Conservation (phyloP, 2,113 vertebrate species). For the Recurvirostra avosetta region DNA sequence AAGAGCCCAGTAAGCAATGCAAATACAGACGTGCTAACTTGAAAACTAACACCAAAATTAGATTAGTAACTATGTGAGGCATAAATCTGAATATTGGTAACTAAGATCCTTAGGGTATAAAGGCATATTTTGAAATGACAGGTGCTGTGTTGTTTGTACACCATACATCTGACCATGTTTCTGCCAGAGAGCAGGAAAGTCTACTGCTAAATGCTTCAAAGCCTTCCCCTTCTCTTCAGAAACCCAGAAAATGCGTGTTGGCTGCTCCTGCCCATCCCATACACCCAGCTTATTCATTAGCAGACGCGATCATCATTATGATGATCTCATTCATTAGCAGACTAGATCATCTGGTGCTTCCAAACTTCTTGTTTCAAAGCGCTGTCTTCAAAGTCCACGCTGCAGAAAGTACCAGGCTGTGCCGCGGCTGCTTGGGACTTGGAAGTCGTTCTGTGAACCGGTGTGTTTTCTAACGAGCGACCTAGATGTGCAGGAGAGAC, state of each 20-base stretch:
- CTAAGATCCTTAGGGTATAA: background rate
- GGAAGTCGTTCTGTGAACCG: background rate
- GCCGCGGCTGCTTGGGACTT: background rate
- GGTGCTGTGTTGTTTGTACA: background rate
- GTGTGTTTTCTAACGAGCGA: background rate
- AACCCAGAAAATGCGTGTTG: background rate
- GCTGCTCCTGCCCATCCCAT: background rate
- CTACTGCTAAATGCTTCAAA: background rate
- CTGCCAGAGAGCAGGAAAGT: background rate
- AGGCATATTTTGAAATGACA: background rate
- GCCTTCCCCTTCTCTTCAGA: background rate
- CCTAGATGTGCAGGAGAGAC: background rate
- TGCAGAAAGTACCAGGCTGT: background rate
- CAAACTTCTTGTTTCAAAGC: background rate
- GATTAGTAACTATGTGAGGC: background rate
- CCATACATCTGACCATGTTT: background rate
- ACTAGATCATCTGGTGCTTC: conserved; percentile 26
- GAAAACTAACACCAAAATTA: background rate
- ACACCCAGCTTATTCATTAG: background rate
- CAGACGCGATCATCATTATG: conserved; percentile 11
- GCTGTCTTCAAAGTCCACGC: background rate
- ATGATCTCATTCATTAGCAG: conserved; percentile 37
- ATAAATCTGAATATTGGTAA: background rate
- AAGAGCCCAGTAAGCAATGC: background rate
- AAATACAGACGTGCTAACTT: background rate